Evolutionary conservation across 2,888 invertebrate species (phyloP).

Genomic region (Saturnia pavonia): DNA sequence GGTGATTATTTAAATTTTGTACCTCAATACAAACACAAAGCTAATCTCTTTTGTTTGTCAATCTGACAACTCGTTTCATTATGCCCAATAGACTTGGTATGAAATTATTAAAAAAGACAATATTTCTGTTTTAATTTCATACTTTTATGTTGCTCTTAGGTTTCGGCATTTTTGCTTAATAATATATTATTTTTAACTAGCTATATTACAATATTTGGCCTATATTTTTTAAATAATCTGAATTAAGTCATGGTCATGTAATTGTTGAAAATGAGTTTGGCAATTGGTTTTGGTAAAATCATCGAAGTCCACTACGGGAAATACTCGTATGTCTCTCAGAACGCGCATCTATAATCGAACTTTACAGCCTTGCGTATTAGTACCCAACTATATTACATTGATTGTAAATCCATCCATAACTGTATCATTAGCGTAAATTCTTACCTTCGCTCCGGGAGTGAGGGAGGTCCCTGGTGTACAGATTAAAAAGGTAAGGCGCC

Average conservation of each 20-base stretch:
- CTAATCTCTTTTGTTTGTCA: constrained; percentile 63
- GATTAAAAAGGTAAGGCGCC: too few relatives aligned
- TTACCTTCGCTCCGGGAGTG: too few relatives aligned
- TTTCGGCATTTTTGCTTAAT: background rate
- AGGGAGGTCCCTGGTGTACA: too few relatives aligned
- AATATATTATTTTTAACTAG: background rate
- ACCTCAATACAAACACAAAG: constrained; percentile 60
- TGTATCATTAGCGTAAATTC: too few relatives aligned
- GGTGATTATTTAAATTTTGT: constrained; percentile 69
- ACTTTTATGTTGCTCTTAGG: background rate
- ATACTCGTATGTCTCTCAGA: background rate
- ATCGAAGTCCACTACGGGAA: background rate
- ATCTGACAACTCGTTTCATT: constrained; percentile 53
- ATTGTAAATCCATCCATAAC: background rate
- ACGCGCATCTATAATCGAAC: background rate
- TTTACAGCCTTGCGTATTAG: background rate
- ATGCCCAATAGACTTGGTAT: constrained; percentile 21
- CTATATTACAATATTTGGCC: too few relatives aligned
- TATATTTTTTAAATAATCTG: too few relatives aligned
- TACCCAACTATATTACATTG: background rate
- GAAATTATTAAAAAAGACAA: constrained; percentile 1
- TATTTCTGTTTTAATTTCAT: background rate
- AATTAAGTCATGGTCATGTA: background rate
- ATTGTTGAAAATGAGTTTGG: too few relatives aligned
- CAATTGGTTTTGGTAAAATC: background rate